A percentile compares a stretch with the other conserved stretches of the same genome.
phyloP scores from a whole-genome alignment of 2,113 vertebrate species.

The Cichladusa arquata region DNA sequence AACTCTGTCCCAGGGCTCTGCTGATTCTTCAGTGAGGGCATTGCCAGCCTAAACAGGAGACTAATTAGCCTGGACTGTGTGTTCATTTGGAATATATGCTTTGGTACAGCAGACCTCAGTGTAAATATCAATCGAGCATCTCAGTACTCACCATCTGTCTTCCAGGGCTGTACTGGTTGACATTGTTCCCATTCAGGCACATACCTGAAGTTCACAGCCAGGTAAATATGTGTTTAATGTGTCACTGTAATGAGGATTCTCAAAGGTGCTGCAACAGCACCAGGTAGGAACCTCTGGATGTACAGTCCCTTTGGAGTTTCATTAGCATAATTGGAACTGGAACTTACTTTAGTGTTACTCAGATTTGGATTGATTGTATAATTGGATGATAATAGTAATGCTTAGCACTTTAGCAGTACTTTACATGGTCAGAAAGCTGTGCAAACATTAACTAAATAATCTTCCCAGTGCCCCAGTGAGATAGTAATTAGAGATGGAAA shows the following conservation, averaged over 20 bases:
- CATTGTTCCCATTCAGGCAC: neutral
- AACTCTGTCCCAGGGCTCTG: neutral
- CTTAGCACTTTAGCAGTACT: constrained; percentile 16
- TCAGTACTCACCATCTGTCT: neutral
- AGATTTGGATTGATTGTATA: constrained; percentile 18
- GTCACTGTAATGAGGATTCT: neutral
- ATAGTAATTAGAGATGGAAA: constrained; percentile 18
- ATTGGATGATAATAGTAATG: constrained; percentile 26
- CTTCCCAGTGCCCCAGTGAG: constrained; percentile 1
- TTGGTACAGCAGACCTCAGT: neutral
- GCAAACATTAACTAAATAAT: constrained; percentile 54
- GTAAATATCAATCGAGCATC: rapidly evolving
- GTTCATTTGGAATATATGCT: neutral
- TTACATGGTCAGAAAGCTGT: constrained; percentile 17
- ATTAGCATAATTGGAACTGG: constrained; percentile 35
- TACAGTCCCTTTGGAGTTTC: neutral
- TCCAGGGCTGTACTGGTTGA: neutral
- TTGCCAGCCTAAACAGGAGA: neutral
- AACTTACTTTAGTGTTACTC: constrained; percentile 12
- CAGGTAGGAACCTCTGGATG: neutral
- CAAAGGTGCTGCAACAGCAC: neutral
- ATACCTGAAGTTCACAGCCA: neutral
- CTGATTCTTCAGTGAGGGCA: neutral
- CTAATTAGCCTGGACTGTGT: neutral
- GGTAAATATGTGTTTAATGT: neutral